phyloP scores from a whole-genome alignment of 2,888 invertebrate species.

The Zelleria hepariella region DNA sequence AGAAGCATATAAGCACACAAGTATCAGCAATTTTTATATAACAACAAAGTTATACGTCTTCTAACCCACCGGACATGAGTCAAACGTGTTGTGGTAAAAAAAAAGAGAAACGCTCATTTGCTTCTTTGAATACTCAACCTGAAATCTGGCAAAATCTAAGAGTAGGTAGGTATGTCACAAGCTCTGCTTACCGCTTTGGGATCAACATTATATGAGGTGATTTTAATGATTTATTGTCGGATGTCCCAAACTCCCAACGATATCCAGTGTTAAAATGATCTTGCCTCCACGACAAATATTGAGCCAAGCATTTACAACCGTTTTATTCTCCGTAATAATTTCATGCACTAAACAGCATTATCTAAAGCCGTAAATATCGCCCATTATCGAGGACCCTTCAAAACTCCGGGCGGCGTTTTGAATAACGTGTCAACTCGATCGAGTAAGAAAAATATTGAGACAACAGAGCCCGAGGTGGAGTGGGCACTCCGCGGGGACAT shows the following conservation, averaged over 20 bases:
- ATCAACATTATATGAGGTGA: no score
- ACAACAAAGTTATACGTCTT: no score
- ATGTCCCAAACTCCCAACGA: neutral
- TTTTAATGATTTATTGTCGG: neutral
- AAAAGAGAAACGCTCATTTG: no score
- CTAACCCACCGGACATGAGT: no score
- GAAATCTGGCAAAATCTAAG: no score
- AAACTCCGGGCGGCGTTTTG: constrained; percentile 64
- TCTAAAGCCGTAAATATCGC: constrained; percentile 66
- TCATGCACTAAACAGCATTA: constrained; percentile 55
- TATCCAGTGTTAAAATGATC: neutral
- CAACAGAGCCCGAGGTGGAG: constrained; percentile 42
- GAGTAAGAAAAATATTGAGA: constrained; percentile 70
- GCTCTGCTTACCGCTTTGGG: no score
- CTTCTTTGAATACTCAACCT: no score
- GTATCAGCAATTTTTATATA: no score
- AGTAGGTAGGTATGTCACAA: no score
- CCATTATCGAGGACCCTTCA: constrained; percentile 66
- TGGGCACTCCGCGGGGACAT: constrained; percentile 63
- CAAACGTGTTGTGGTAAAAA: no score
- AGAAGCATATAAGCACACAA: no score
- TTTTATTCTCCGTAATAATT: constrained; percentile 46
- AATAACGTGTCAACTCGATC: constrained; percentile 65
- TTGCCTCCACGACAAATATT: neutral
- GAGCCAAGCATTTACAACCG: neutral